A percentile compares a stretch with the other conserved stretches of the same genome.
phyloP scores from a whole-genome alignment of 2,797 vertebrate species.

The Gallinago stenura region DNA sequence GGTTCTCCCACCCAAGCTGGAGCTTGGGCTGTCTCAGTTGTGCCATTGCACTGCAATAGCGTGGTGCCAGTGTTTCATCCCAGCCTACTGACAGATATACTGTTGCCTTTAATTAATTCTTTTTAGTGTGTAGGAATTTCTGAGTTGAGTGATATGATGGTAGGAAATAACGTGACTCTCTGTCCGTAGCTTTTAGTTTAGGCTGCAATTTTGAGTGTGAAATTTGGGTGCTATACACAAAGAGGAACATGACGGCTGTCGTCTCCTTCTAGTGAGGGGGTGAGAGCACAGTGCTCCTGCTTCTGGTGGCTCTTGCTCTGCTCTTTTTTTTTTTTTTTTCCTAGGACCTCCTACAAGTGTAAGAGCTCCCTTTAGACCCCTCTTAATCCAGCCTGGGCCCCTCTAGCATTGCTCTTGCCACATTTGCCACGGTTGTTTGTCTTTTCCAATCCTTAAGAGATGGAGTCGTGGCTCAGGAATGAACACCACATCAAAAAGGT shows the following conservation, averaged over 20 bases:
- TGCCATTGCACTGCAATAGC: not conserved
- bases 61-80: not conserved
- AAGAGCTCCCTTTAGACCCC: not conserved
- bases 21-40: not conserved
- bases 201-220: not conserved
- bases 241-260: not conserved
- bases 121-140: not conserved
- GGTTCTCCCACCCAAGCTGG: not conserved
- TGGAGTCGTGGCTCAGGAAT: slow-evolving; percentile 48
- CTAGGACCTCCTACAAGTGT: not conserved
- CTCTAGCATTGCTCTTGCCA: not conserved
- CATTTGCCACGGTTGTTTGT: slow-evolving; percentile 36
- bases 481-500: slow-evolving; percentile 71
- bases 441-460: slow-evolving; percentile 40
- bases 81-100: not conserved
- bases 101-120: slow-evolving; percentile 1
- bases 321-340: not conserved
- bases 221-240: not conserved
- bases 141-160: not conserved
- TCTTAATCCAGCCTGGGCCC: not conserved
- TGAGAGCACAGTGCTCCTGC: not conserved
- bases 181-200: not conserved
- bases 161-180: not conserved
- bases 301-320: not conserved
- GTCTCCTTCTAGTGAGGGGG: not conserved